A percentile compares a stretch with the other conserved stretches of the same genome.
Evolutionary conservation across 1,140 invertebrate genomes (phyloP).

Genomic region (Eumaeus atala): DNA sequence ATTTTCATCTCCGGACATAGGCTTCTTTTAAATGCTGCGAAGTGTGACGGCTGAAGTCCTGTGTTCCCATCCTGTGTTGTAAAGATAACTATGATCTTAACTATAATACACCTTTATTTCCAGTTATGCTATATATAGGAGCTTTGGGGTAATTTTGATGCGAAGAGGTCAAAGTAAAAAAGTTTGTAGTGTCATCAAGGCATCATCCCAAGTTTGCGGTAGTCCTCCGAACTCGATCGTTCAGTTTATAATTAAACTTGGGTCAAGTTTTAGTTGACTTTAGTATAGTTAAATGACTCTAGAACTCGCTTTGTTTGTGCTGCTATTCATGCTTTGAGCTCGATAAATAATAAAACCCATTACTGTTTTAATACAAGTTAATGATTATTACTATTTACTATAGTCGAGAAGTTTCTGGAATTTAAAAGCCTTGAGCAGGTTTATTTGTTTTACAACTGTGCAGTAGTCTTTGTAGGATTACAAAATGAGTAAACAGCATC

Average conservation of each 20-base stretch:
- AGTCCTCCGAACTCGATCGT: conserved; percentile 26
- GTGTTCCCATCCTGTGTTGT: too few relatives aligned
- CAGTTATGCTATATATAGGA: too few relatives aligned
- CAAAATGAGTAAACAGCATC: too few relatives aligned
- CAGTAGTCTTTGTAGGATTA: too few relatives aligned
- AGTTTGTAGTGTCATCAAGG: conserved; percentile 11
- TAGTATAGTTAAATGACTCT: conserved; percentile 25
- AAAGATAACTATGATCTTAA: too few relatives aligned
- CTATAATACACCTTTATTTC: too few relatives aligned
- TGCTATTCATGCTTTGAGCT: conserved; percentile 17
- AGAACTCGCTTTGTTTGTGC: conserved; percentile 20
- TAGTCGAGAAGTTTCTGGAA: not conserved
- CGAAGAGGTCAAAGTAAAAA: conserved; percentile 4
- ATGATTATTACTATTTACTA: conserved; percentile 5
- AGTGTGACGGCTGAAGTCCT: too few relatives aligned
- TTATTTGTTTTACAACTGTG: too few relatives aligned
- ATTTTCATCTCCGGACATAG: too few relatives aligned
- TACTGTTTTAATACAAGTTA: not conserved
- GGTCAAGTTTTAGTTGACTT: conserved; percentile 33
- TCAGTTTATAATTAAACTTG: conserved; percentile 37
- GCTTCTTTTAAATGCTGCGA: too few relatives aligned
- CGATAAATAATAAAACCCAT: conserved; percentile 16
- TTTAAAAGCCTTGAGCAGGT: too few relatives aligned
- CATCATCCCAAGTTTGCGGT: conserved; percentile 15
- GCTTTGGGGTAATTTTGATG: too few relatives aligned